A percentile compares a stretch with the other conserved stretches of the same genome.
Evolutionary conservation across 2,797 vertebrate genomes (phyloP).

Genomic region (Malurus splendens): DNA sequence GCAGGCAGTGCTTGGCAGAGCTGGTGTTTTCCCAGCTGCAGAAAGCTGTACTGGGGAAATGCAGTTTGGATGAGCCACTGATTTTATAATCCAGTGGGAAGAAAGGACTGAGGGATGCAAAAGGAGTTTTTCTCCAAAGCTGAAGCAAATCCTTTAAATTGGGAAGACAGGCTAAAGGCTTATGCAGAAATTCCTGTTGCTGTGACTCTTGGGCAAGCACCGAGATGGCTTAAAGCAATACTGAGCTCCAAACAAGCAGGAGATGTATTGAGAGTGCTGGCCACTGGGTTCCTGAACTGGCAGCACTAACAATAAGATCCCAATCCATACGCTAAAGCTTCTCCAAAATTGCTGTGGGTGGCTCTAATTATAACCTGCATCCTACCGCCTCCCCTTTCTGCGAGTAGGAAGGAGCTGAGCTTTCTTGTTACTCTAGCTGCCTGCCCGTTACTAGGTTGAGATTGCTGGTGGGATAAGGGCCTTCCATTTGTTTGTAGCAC

Average conservation of each 20-base stretch:
- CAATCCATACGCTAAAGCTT: background rate
- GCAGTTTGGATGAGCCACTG: background rate
- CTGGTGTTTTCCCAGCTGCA: background rate
- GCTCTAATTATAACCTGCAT: constrained; percentile 53
- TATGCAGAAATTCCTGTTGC: background rate
- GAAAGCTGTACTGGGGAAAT: background rate
- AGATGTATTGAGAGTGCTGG: background rate
- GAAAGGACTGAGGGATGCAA: background rate
- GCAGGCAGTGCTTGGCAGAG: rapidly evolving
- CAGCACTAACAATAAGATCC: background rate
- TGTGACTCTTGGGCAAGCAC: background rate
- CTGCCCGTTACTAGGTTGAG: constrained; percentile 20
- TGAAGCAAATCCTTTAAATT: background rate
- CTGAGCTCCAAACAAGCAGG: background rate
- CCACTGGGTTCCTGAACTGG: background rate
- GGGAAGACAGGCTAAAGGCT: background rate
- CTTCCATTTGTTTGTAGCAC: constrained; percentile 44
- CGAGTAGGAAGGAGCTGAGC: background rate
- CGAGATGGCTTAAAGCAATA: background rate
- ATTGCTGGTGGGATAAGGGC: constrained; percentile 44
- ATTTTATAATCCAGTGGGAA: background rate
- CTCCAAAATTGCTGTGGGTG: constrained; percentile 39
- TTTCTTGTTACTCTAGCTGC: constrained; percentile 21
- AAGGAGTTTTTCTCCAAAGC: background rate
- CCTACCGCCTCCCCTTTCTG: background rate